A percentile compares a stretch with the other conserved stretches of the same genome.
Evolutionary conservation across 2,113 vertebrate species (phyloP).

Genomic region (Anhinga anhinga): DNA sequence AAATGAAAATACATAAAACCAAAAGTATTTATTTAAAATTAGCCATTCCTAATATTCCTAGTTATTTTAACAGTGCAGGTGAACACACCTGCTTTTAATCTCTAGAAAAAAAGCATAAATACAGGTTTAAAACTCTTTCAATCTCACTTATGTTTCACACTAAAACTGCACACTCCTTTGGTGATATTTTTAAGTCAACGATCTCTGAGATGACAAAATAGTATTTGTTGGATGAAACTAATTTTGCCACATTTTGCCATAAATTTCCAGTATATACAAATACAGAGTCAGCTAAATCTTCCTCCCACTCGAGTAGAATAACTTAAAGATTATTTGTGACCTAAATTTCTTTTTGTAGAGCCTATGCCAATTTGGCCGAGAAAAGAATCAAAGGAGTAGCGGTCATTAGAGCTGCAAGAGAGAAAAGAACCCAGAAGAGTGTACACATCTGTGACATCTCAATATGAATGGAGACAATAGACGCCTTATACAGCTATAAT

Average conservation of each 20-base stretch:
- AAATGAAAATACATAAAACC: not conserved
- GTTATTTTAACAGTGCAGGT: not conserved
- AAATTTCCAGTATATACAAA: not conserved
- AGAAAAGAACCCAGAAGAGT: conserved; percentile 18
- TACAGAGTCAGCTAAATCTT: not conserved
- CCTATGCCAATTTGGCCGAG: not conserved
- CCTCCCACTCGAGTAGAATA: not conserved
- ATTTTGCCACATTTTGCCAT: not conserved
- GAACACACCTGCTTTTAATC: not conserved
- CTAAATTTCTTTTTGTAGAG: conserved; percentile 6
- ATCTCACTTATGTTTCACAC: not conserved
- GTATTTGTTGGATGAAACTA: not conserved
- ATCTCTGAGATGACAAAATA: not conserved
- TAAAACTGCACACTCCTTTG: not conserved
- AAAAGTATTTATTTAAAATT: not conserved
- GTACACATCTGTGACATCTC: conserved; percentile 53
- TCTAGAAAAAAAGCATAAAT: not conserved
- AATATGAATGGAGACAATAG: conserved; percentile 34
- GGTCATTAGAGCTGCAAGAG: not conserved
- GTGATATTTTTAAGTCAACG: not conserved
- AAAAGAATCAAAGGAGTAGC: not conserved
- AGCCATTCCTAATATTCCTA: not conserved
- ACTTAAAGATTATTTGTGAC: not conserved
- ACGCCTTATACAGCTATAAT: not conserved
- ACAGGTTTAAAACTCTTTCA: not conserved